phyloP scores from a whole-genome alignment of 2,113 vertebrate species.

The Alligator sinensis region DNA sequence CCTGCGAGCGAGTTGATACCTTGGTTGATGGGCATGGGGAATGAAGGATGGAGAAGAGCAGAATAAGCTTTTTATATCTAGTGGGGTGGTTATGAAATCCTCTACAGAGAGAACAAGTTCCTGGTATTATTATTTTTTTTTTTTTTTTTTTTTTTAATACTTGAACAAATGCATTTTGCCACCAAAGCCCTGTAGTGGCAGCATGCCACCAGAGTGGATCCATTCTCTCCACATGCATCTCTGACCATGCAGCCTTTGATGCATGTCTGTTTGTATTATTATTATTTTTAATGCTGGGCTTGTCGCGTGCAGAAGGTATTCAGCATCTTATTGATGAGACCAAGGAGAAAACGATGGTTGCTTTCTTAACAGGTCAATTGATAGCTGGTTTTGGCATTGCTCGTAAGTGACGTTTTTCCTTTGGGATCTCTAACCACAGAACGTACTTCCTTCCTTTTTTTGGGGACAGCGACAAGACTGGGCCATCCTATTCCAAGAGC shows the following conservation, averaged over 20 bases:
- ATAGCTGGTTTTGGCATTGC: background rate
- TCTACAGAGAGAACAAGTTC: background rate
- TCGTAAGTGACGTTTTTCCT: background rate
- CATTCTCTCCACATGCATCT: background rate
- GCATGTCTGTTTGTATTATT: no score
- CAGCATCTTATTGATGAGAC: background rate
- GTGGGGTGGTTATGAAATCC: background rate
- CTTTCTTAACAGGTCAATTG: background rate
- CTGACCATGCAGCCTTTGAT: no score
- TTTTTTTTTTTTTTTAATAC: no score
- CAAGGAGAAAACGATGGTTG: background rate
- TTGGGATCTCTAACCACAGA: fast-evolving
- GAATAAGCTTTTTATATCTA: background rate
- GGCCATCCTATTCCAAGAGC: background rate
- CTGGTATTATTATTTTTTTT: no score
- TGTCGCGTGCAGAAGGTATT: fast-evolving
- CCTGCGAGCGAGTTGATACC: slow-evolving; percentile 31
- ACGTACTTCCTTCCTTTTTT: background rate
- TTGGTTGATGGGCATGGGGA: background rate
- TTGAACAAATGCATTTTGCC: background rate
- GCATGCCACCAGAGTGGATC: background rate
- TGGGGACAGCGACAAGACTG: background rate
- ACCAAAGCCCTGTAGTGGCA: background rate
- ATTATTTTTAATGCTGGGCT: background rate
- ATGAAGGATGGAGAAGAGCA: background rate